Evolutionary conservation across 2,113 vertebrate genomes (phyloP), one percentile per base, ranked within the genome.

Genomic region (Cinclus cinclus): DNA sequence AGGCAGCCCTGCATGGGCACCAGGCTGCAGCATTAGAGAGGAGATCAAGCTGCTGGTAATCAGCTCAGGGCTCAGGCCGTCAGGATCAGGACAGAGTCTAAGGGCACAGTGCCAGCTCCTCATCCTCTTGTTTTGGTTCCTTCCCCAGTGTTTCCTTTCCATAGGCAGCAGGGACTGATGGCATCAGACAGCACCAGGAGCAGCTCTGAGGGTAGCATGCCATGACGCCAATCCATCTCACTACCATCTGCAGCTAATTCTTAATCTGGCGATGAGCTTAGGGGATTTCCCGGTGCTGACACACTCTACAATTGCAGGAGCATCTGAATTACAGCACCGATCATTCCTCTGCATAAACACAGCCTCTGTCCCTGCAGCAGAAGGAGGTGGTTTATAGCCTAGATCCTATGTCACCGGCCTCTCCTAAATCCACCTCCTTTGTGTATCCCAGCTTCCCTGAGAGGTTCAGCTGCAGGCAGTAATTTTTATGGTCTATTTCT

Each of bases 401-500:
- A 80, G 84, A 84, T 85, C 78, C 67, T 59, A 16, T 62, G 78
- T 77, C 81, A 96, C 71, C 0, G 0, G 64, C 35, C 49, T 74
- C 76, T 60, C 76, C 60, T 89, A 93, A 87, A 91, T 58, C 73
- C 76, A 92, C 56, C 89, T 93, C 56, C 80, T 87, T 81, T 85
- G 83, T 81, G 69, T 64, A 84, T 92, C 86, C 56, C 4, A 3
- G 83, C 80, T 93, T 95, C 80, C 83, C 83, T 68, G 73, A 87
- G 73, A 90, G 21, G 44, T 90, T 96, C 76, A 93, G 64, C 86
- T 87, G 83, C 35, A 90, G 76, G 80, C 80, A 81, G 68, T 83
- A 83, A 80, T 88, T 94, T 91, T 92, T 93, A 90, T 71, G 62
- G 89, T 75, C 68, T 87, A 64, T 93, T 94, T 92, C 73, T 96